Percentiles rank a stretch among this genome's conserved stretches.
These are phyloP conservation scores for Excalfactoria chinensis DNA, from an alignment of 2,113 vertebrate genomes.

Conservation along the genomic window DNA sequence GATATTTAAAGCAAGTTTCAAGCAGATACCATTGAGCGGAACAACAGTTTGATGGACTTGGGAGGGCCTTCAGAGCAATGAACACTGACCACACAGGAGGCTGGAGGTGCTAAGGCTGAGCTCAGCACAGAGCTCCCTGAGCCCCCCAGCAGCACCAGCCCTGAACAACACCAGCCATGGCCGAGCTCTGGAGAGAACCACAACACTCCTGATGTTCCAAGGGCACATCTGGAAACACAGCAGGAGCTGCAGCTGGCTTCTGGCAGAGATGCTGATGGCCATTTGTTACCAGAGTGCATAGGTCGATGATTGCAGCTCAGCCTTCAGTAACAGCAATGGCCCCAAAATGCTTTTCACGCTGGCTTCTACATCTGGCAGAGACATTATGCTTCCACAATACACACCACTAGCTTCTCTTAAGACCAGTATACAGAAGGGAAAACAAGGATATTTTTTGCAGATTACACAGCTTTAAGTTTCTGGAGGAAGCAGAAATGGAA, in stretches of 20 bases:
- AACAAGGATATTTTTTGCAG: neutral
- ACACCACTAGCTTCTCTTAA: neutral
- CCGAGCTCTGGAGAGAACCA: neutral
- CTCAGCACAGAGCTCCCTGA: rapidly evolving
- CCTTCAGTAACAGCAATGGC: neutral
- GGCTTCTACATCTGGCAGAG: neutral
- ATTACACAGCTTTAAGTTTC: neutral
- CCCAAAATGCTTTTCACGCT: neutral
- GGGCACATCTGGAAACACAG: neutral
- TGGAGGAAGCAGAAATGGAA: neutral
- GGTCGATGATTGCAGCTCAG: neutral
- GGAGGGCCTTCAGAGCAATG: neutral
- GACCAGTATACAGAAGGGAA: neutral
- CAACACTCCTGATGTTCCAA: neutral
- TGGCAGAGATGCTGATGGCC: neutral
- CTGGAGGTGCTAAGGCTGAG: rapidly evolving
- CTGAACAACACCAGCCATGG: neutral
- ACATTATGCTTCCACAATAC: rapidly evolving
- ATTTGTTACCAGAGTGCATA: neutral
- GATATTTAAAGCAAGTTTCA: neutral
- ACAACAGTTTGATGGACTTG: neutral
- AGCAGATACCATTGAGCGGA: neutral
- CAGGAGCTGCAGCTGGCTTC: neutral
- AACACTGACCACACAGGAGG: neutral
- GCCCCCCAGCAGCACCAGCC: rapidly evolving